Base-by-base conservation (phyloP, 2,888 invertebrate genomes). In the Volucella bombylans region DNA sequence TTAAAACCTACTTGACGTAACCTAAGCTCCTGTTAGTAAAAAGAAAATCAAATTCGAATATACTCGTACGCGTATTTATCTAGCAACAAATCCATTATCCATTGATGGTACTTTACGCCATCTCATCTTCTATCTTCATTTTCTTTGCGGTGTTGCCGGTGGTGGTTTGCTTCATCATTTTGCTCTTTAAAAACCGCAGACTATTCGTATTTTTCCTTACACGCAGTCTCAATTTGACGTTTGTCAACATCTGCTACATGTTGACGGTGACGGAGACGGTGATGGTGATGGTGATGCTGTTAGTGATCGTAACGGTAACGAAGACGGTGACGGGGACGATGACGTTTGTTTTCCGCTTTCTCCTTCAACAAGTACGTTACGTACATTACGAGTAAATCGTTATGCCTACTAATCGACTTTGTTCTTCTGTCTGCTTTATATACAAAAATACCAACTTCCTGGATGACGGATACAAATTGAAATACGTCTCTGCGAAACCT, bases 321-420 rank as follows among this genome's bases (percentile, higher is more conserved):
- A 18, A 18, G 76, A 80, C 31, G 76, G 81, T 81, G 77, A 31
- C 55, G 74, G 61, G 80, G 71, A 80, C 31, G 76, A 77, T 81
- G 77, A 85, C 85, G 81, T 72, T 85, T 80, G 72, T 77, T 85
- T 85, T 81, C 85, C 85, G 85, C 85, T 85, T 85, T 85, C 85
- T 81, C 81, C 85, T 62, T 71, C 57, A 31, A 4, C 47, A 41
- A 80, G 39, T 85, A 61, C 71, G 23, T 65, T 31, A 38, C n/a
- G 50, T 61, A 49, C 69, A 38, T 9, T 15, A n/a, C n/a, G n/a
- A n/a, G n/a, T n/a, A 23, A 59, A 39, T 50, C 61, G 23, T 38
- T 43, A n/a, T 14, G n/a, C 23, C 55, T 3, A 14, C 59, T 41
- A 55, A 67, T 72, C 72, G 31, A 57, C 31, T 72, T 62, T 72